Evolutionary conservation across 2,797 vertebrate species (phyloP).

Genomic region (Pitangus sulphuratus): DNA sequence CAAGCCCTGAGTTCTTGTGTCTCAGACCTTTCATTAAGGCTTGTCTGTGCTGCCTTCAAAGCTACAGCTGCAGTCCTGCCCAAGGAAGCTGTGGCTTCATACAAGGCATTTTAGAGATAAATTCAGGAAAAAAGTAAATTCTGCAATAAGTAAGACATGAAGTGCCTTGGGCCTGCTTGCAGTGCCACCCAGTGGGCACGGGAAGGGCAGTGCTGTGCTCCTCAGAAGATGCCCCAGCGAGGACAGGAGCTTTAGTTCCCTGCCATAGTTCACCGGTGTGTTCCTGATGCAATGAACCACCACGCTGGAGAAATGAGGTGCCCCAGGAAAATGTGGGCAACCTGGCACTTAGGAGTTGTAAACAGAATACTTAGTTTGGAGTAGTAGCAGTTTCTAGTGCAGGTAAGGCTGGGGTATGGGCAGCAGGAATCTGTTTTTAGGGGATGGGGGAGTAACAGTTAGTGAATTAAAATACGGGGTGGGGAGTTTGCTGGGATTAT

Average conservation of each 20-base stretch:
- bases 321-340: not conserved
- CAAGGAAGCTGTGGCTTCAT: not conserved
- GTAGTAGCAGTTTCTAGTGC: not conserved
- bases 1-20: not conserved
- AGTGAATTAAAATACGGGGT: not conserved
- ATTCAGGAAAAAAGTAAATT: not conserved
- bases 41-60: not conserved
- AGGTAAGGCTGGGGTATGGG: not conserved
- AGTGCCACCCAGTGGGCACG: conserved; percentile 71
- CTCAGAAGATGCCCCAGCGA: not conserved
- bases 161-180: not conserved
- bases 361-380: not conserved
- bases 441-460: not conserved
- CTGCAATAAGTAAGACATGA: not conserved
- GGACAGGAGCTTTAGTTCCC: not conserved
- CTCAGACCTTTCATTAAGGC: not conserved
- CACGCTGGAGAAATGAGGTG: not conserved
- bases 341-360: not conserved
- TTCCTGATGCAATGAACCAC: not conserved
- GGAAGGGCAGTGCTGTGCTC: not conserved
- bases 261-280: not conserved
- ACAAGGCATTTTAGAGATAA: not conserved
- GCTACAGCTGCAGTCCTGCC: not conserved
- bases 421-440: not conserved
- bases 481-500: not conserved